Conservation (phyloP, 2,797 vertebrate genomes). For the Phylloscopus collybita region DNA sequence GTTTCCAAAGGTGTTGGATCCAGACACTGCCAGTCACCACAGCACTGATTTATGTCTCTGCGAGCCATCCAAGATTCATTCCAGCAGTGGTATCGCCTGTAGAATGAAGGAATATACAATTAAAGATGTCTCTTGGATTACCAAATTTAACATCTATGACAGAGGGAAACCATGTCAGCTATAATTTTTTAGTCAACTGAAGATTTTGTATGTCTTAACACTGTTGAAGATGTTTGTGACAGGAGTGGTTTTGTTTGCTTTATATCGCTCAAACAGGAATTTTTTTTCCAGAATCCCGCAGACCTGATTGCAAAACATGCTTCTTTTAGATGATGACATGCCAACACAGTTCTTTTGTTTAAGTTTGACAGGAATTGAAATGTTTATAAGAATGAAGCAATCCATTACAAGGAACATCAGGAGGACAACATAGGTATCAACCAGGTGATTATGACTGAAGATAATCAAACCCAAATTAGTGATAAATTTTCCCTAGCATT, state of each 20-base stretch:
- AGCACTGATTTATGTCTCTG: conserved; percentile 73
- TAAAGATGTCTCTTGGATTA: neutral
- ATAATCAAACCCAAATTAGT: neutral
- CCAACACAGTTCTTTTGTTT: neutral
- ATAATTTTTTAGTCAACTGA: neutral
- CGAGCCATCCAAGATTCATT: conserved; percentile 84
- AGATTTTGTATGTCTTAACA: neutral
- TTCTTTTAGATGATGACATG: neutral
- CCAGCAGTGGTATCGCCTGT: conserved; percentile 85
- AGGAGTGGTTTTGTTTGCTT: neutral
- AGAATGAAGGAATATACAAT: neutral
- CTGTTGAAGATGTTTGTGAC: neutral
- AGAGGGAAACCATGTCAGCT: neutral
- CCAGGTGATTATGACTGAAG: neutral
- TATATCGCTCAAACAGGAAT: neutral
- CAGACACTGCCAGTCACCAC: conserved; percentile 83
- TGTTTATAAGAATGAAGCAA: neutral
- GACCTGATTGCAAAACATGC: neutral
- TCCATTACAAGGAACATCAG: neutral
- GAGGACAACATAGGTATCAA: neutral
- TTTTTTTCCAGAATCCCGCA: neutral
- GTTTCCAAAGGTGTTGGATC: conserved; percentile 84
- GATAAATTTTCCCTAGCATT: neutral
- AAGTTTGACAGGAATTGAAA: neutral
- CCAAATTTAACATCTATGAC: neutral